phyloP scores from a whole-genome alignment of 2,797 vertebrate genomes.

The Lacerta viridis region DNA sequence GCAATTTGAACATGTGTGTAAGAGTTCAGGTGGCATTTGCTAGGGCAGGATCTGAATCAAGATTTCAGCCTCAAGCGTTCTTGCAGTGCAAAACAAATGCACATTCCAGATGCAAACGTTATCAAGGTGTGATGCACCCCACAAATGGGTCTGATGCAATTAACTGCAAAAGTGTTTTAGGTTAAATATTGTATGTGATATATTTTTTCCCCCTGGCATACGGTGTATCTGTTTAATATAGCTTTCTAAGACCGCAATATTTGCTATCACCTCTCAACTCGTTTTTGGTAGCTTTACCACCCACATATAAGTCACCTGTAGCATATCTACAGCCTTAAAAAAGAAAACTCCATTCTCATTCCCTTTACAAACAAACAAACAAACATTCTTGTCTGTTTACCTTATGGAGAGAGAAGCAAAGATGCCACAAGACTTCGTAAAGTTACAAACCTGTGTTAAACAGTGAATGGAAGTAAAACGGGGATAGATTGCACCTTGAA shows the following conservation, averaged over 20 bases:
- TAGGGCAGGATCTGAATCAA: conserved; percentile 34
- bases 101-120: neutral
- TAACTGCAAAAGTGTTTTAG: neutral
- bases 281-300: neutral
- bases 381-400: neutral
- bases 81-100: neutral
- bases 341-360: neutral
- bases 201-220: neutral
- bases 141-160: neutral
- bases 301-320: neutral
- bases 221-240: neutral
- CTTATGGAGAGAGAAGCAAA: conserved; percentile 1
- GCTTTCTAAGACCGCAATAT: neutral
- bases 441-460: neutral
- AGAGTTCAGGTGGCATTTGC: conserved; percentile 54
- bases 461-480: neutral
- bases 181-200: neutral
- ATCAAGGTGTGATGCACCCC: neutral
- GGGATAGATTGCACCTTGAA: neutral
- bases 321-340: neutral
- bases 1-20: conserved; percentile 57
- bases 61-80: neutral
- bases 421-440: neutral
- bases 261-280: neutral
- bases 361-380: neutral